A percentile compares a stretch with the other conserved stretches of the same genome.
These are phyloP conservation scores for Choloepus didactylus DNA, from an alignment of 2,797 vertebrate genomes.

Conservation along the genomic window DNA sequence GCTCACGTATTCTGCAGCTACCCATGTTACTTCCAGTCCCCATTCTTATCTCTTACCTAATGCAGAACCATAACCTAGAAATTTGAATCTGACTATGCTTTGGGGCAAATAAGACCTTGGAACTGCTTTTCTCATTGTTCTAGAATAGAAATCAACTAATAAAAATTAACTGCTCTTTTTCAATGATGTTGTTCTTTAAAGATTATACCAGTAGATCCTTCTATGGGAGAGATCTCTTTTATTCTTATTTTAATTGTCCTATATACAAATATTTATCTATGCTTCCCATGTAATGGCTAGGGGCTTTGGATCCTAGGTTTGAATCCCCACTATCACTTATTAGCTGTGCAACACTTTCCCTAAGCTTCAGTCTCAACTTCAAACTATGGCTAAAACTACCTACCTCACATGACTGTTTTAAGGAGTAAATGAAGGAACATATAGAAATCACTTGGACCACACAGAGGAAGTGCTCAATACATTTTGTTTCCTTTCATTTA, in stretches of 20 bases:
- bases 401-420: neutral
- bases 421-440: neutral
- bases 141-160: slow-evolving; percentile 27
- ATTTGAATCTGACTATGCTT: neutral
- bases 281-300: neutral
- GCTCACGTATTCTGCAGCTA: neutral
- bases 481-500: slow-evolving; percentile 42
- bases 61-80: neutral
- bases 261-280: neutral
- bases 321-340: neutral
- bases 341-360: neutral
- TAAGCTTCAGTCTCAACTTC: neutral
- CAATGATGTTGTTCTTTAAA: slow-evolving; percentile 1
- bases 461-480: neutral
- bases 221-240: neutral
- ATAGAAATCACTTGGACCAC: neutral
- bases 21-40: neutral
- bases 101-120: neutral
- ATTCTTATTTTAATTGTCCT: neutral
- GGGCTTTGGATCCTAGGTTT: neutral
- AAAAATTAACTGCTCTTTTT: slow-evolving; percentile 3
- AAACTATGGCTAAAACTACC: neutral
- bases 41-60: neutral
- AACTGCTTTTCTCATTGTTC: neutral
- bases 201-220: neutral